phyloP scores from a whole-genome alignment of 2,888 invertebrate species.

The Macrostomum cliftonense region DNA sequence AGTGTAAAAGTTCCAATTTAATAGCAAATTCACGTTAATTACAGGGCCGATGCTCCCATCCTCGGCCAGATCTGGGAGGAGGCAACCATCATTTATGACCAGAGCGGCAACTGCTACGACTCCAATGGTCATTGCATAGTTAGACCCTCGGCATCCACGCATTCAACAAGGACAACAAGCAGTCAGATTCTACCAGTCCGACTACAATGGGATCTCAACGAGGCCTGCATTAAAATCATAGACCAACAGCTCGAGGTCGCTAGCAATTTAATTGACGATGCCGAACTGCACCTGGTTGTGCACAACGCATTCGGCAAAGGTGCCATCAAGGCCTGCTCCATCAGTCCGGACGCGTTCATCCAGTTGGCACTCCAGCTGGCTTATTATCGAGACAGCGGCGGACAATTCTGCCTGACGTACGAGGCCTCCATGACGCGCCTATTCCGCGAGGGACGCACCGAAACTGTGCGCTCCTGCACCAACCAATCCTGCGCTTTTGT shows the following conservation, averaged over 20 bases:
- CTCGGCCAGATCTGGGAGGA: conserved; percentile 1
- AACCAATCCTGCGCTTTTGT: conserved; percentile 80
- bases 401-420: conserved; percentile 81
- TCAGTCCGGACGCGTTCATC: conserved; percentile 87
- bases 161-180: too few species aligned
- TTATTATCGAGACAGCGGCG: conserved; percentile 58
- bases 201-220: conserved; percentile 63
- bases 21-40: too few species aligned
- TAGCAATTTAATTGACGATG: conserved; percentile 59
- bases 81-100: neutral
- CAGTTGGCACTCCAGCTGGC: conserved; percentile 88
- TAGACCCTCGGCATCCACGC: too few species aligned
- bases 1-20: too few species aligned
- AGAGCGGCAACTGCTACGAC: too few species aligned
- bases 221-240: conserved; percentile 16
- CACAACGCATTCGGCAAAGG: conserved; percentile 77
- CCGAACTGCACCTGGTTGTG: conserved; percentile 69
- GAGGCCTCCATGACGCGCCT: conserved; percentile 96
- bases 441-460: conserved; percentile 85
- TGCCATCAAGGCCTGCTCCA: conserved; percentile 75
- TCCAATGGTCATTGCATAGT: too few species aligned
- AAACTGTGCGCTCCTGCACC: conserved; percentile 91
- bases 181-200: too few species aligned
- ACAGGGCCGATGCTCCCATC: conserved; percentile 3
- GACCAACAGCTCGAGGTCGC: conserved; percentile 40